Evolutionary conservation across 2,888 invertebrate genomes (phyloP), one percentile per base, ranked within the genome.

Genomic region (Diplazon laetatorius): DNA sequence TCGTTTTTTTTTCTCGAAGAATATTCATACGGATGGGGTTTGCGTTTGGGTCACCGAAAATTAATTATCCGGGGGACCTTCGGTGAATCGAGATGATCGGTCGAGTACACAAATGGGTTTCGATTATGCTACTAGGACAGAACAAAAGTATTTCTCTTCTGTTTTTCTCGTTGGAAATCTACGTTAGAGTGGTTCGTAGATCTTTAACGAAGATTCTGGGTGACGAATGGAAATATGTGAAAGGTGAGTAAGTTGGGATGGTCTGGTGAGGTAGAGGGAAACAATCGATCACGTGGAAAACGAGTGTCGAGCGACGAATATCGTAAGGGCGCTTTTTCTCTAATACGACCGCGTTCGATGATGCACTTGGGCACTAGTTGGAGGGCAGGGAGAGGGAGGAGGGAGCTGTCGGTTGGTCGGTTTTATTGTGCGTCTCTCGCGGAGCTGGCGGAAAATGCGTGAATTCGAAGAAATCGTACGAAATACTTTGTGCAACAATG

Each of bases 401-500:
- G 5, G n/a, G 30, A n/a, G n/a, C 25, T 25, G 9, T 35, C 9
- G 14, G n/a, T 18, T 60, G 62, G 77, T 74, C 52, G n/a, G 46
- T 63, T 68, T 76, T 84, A 82, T 83, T 87, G 84, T 85, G 76
- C 48, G 71, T 75, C 68, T 60, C 76, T 70, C 74, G 63, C 71
- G 60, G 75, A 71, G 78, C n/a, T 72, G 76, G 78, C 84, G 82
- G 30, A 66, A 84, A 85, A 85, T 84, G 85, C 84, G 86, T 85
- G 85, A 85, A 88, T 88, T 88, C 87, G 84, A 81, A 80, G 87
- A 86, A 88, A 86, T 85, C 85, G 82, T 82, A 81, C 75, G 84
- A 87, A n/a, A 83, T 86, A 73, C 80, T 30, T 37, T 39, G 80
- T 37, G 79, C 78, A 83, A 87, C 88, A 87, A 87, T 84, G 80